Evolutionary conservation across 2,888 invertebrate genomes (phyloP), one percentile per base, ranked within the genome.

Genomic region (Camponotus fellah): DNA sequence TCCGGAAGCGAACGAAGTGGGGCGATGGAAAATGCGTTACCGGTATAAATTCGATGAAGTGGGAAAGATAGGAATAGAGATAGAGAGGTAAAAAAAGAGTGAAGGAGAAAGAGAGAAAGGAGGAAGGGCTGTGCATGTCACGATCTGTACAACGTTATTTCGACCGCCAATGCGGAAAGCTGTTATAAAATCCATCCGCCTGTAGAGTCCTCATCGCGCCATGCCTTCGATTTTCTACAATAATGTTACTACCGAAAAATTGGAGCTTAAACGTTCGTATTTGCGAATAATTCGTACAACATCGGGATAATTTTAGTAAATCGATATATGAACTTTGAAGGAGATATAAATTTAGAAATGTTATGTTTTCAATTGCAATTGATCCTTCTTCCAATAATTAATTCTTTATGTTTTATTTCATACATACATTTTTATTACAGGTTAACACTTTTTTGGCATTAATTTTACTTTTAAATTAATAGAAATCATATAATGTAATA

Each of bases 31-130:
- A 84, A 85, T 77, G 77, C 77, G 76, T 85, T 85, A 83, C 84
- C 71, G 76, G 84, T 66, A 72, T 77, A 85, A 83, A 85, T 85
- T 85, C 53, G 83, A 85, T 85, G 69, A 72, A 85, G 72, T 58
- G 34, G 34, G 71, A 56, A 53, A 49, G 77, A 79, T 64, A 81
- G 58, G 37, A 60, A 60, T 26, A 46, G 71, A 80, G 71, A 71
- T 46, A 53, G 79, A 80, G 53, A 62, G 69, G 1, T 34, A 34
- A n/a, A 58, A 43, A 60, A 46, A 60, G 43, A 58, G 69, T 43
- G 58, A 46, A 43, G 62, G 46, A 71, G 58, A 46, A 43, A 71
- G 46, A 71, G 60, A 60, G 58, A 58, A 43, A 58, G 43, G 32
- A 69, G 46, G 53, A n/a, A 69, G 69, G 66, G 66, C 56, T 80